Conservation (phyloP, 2,113 vertebrate species). For the Anoplopoma fimbria region DNA sequence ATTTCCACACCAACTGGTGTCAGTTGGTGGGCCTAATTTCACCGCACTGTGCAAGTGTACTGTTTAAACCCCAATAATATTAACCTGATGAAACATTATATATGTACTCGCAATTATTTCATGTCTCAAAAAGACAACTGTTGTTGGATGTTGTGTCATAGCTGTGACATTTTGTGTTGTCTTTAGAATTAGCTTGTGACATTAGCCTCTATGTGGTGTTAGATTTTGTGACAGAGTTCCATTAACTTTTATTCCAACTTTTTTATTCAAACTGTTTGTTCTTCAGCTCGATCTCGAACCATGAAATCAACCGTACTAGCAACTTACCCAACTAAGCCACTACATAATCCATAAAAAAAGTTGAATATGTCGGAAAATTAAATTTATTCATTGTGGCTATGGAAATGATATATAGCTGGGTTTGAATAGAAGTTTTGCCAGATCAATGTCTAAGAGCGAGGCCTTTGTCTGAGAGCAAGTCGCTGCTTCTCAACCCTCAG, state of each 20-base stretch:
- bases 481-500: conserved; percentile 69
- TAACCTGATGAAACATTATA: background rate
- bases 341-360: conserved; percentile 49
- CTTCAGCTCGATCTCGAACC: background rate
- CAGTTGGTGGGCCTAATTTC: conserved; percentile 11
- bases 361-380: conserved; percentile 59
- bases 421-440: conserved; percentile 79
- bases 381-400: conserved; percentile 70
- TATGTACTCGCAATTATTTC: background rate
- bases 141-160: background rate
- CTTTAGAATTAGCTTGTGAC: background rate
- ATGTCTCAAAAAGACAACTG: background rate
- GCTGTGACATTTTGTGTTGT: background rate
- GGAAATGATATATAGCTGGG: conserved; percentile 62
- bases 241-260: conserved; percentile 30
- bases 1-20: conserved; percentile 25
- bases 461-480: conserved; percentile 72
- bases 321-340: conserved; percentile 46
- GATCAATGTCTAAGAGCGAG: conserved; percentile 77
- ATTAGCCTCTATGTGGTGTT: background rate
- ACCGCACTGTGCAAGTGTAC: background rate
- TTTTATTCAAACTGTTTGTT: conserved; percentile 25
- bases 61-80: background rate
- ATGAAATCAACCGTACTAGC: conserved; percentile 29
- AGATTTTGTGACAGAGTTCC: background rate